phyloP scores from a whole-genome alignment of 2,113 vertebrate species.

The Eudyptes chrysolophus region DNA sequence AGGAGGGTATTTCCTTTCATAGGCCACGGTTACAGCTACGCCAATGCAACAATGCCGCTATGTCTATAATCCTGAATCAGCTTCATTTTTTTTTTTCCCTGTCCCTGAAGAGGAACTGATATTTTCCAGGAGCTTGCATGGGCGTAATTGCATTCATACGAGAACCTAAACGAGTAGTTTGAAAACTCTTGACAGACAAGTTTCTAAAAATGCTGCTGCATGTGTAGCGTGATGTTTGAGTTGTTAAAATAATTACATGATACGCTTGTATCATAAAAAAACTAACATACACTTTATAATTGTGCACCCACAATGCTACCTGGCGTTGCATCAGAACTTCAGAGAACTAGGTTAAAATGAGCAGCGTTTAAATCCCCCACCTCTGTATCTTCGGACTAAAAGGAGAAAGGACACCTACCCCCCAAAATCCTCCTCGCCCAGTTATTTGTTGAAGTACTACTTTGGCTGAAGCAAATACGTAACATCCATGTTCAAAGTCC shows the following conservation, averaged over 20 bases:
- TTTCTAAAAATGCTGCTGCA: not conserved
- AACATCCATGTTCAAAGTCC: not conserved
- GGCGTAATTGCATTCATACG: rapidly evolving
- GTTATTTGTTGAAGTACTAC: rapidly evolving
- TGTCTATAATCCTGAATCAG: not conserved
- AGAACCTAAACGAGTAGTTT: not conserved
- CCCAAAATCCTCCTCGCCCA: rapidly evolving
- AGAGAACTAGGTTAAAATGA: rapidly evolving
- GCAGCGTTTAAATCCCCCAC: not conserved
- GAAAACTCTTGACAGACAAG: not conserved
- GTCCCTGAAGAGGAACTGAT: not conserved
- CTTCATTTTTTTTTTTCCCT: not conserved
- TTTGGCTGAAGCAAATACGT: rapidly evolving
- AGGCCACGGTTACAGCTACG: not conserved
- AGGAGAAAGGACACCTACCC: rapidly evolving
- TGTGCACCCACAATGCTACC: not conserved
- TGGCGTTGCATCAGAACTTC: not conserved
- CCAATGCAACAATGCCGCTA: not conserved
- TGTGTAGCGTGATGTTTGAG: not conserved
- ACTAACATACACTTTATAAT: rapidly evolving
- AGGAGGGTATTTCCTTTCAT: not conserved
- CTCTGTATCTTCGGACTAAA: not conserved
- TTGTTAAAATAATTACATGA: not conserved
- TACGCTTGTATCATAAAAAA: not conserved
- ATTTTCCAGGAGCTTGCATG: not conserved